Base-by-base conservation (phyloP, 2,888 invertebrate genomes). In the Ypsolopha scabrella region DNA sequence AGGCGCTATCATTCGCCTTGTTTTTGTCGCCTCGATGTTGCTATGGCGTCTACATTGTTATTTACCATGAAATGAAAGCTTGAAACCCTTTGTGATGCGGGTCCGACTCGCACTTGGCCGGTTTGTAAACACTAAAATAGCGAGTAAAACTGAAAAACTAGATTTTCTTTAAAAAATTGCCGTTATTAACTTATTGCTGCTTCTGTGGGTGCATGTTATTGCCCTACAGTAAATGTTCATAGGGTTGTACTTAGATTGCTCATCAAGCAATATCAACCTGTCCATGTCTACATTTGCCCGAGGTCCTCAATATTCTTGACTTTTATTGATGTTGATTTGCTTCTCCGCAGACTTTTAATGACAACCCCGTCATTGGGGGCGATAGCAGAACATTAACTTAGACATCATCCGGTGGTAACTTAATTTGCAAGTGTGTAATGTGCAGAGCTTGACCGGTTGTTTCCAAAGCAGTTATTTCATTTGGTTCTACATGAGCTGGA, bases 201-300 rank as follows among this genome's bases (percentile, higher is more conserved):
- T 24, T 4, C 2, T 24, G 4, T 24, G 2, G n/a, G 4, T 24
- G 2, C 24, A 24, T 24, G 24, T 24, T 4, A 24, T 24, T 24
- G 24, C 24, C 24, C 24, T 24, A 2, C 24, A 24, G 24, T 3
- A 24, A 24, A 24, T 4, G 24, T 24, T 24, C 24, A 24, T 24
- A 24, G n/a, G n/a, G n/a, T n/a, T n/a, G 24, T 24, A 4, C 24
- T 24, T 53, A 60, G 58, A 60, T 65, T 3, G 59, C 56, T 62
- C 52, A 55, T 58, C 58, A 66, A 66, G 65, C 64, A 63, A 68
- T 64, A 53, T 45, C 39, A 48, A 48, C 50, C 36, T 35, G 13
- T 53, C 44, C 11, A 3, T n/a, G 38, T 49, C 39, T 11, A 11
- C 11, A 39, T 41, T 49, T 39, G 39, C 41, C 38, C 49, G n/a